phyloP scores from a whole-genome alignment of 2,888 invertebrate species.

The Ceriagrion tenellum region DNA sequence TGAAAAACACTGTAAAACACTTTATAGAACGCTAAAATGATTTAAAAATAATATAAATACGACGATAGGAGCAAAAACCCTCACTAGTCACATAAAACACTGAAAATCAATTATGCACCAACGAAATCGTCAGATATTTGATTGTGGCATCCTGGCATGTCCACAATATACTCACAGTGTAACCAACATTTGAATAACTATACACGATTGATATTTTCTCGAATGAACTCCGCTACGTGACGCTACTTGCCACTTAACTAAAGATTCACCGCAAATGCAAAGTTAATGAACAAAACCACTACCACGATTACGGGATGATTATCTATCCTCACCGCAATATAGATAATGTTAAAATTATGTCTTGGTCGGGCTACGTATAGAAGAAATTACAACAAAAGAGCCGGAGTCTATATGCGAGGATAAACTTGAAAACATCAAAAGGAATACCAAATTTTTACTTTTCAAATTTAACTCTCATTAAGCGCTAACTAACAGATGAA shows the following conservation, averaged over 20 bases:
- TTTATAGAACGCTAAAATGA: not conserved
- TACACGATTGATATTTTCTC: not conserved
- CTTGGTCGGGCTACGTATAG: too few species aligned
- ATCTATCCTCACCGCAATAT: too few species aligned
- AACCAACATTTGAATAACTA: not conserved
- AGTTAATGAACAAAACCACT: too few species aligned
- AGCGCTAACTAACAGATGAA: too few species aligned
- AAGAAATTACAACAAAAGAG: too few species aligned
- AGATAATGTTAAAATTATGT: too few species aligned
- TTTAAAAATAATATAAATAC: not conserved
- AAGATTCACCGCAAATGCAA: too few species aligned
- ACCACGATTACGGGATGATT: too few species aligned
- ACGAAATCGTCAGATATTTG: conserved; percentile 42
- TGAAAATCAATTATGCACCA: conserved; percentile 49
- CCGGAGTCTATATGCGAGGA: too few species aligned
- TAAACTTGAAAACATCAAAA: too few species aligned
- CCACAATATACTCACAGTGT: conserved; percentile 47
- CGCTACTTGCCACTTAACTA: not conserved
- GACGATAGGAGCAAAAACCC: not conserved
- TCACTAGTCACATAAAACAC: not conserved
- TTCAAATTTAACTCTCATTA: too few species aligned
- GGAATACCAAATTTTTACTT: too few species aligned
- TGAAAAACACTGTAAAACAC: not conserved
- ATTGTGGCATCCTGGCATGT: conserved; percentile 62
- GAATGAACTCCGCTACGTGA: not conserved